Evolutionary conservation across 2,113 vertebrate genomes (phyloP).

Genomic region (Erythrolamprus reginae): DNA sequence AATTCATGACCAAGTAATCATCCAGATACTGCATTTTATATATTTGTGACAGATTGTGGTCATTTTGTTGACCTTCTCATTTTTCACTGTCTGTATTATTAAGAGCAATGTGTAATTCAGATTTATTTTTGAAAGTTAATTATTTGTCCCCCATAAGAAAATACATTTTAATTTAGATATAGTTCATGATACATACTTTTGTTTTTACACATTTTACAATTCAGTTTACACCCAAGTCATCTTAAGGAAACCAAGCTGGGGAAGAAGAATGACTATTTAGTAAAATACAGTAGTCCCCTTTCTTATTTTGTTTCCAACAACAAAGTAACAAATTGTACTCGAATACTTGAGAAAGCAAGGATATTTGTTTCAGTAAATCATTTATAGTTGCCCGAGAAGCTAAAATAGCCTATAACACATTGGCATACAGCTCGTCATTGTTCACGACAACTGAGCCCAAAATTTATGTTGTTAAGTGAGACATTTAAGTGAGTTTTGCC

Average conservation of each 20-base stretch:
- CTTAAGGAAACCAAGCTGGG: background rate
- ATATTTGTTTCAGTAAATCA: background rate
- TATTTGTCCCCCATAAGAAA: background rate
- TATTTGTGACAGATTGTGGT: background rate
- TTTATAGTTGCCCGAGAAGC: background rate
- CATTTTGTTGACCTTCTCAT: background rate
- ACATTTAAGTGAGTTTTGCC: background rate
- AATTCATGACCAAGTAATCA: background rate
- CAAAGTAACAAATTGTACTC: background rate
- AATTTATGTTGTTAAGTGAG: background rate
- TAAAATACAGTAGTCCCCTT: background rate
- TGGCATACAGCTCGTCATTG: background rate
- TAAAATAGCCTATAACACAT: background rate
- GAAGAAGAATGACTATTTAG: background rate
- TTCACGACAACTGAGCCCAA: background rate
- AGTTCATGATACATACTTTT: background rate
- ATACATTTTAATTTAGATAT: background rate
- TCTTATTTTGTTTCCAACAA: background rate
- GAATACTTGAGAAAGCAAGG: background rate
- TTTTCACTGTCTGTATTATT: background rate
- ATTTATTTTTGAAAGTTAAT: background rate
- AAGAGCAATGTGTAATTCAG: background rate
- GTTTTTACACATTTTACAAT: background rate
- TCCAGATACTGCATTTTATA: background rate
- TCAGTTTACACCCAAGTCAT: background rate